Evolutionary conservation across 2,888 invertebrate species (phyloP).

Genomic region (Polylopha cassiicola): DNA sequence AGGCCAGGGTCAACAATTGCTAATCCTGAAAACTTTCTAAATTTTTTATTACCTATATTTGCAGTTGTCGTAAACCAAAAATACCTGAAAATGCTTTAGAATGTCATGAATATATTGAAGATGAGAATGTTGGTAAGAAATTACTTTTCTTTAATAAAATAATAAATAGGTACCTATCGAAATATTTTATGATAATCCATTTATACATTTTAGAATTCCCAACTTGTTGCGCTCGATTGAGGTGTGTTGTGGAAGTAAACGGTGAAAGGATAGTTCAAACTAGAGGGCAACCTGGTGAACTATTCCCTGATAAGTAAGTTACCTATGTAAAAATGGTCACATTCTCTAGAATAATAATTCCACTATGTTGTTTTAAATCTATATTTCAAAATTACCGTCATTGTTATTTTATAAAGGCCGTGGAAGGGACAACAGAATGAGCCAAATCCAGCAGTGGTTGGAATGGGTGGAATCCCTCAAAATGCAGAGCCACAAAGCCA

Average conservation of each 20-base stretch:
- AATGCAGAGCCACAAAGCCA: constrained; percentile 59
- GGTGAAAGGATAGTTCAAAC: constrained; percentile 71
- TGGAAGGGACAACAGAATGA: constrained; percentile 73
- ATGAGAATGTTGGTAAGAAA: constrained; percentile 67
- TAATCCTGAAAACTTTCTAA: neutral
- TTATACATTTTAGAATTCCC: constrained; percentile 54
- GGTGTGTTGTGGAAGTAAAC: constrained; percentile 67
- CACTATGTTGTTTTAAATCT: constrained; percentile 1
- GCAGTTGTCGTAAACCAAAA: constrained; percentile 68
- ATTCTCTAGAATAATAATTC: constrained; percentile 11
- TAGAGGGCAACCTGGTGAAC: constrained; percentile 67
- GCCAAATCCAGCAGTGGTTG: constrained; percentile 64
- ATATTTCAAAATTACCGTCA: too few species aligned
- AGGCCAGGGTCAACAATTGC: too few species aligned
- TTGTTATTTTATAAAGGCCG: too few species aligned
- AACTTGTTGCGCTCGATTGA: constrained; percentile 64
- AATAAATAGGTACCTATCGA: neutral
- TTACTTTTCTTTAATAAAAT: constrained; percentile 1
- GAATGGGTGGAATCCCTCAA: constrained; percentile 61
- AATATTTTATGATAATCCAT: neutral
- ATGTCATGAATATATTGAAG: constrained; percentile 72
- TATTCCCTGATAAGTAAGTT: constrained; percentile 72
- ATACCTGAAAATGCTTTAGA: constrained; percentile 71
- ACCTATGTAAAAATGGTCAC: too few species aligned
- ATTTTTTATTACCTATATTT: constrained; percentile 20